Evolutionary conservation across 1,140 invertebrate species (phyloP).

Genomic region (Seison nebaliae): DNA sequence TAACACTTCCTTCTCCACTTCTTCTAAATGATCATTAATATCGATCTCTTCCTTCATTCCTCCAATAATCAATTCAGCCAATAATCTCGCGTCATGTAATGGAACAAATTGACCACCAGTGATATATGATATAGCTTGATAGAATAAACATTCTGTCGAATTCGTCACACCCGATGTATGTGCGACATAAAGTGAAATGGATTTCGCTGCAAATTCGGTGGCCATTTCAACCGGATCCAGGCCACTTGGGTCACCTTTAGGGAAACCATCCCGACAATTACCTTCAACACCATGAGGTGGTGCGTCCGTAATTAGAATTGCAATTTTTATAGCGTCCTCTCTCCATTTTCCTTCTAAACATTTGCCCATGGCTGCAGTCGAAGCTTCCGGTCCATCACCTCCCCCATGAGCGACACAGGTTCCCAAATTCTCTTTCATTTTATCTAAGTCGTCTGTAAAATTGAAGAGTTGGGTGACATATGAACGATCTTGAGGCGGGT

Average conservation of each 20-base stretch:
- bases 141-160: slow-evolving; percentile 4
- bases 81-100: not conserved
- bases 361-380: slow-evolving; percentile 1
- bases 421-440: not conserved
- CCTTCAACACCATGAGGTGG: slow-evolving; percentile 8
- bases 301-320: slow-evolving; percentile 9
- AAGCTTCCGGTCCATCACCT: slow-evolving; percentile 6
- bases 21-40: slow-evolving; percentile 18
- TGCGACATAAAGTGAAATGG: slow-evolving; percentile 5
- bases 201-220: slow-evolving; percentile 1
- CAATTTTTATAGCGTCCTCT: slow-evolving; percentile 7
- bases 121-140: slow-evolving; percentile 1
- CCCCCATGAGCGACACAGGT: not conserved
- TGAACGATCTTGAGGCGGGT: slow-evolving; percentile 5
- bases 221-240: slow-evolving; percentile 12
- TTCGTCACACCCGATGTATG: slow-evolving; percentile 4
- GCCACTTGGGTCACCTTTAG: slow-evolving; percentile 5
- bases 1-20: slow-evolving; percentile 16
- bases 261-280: slow-evolving; percentile 2
- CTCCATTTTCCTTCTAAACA: slow-evolving; percentile 14
- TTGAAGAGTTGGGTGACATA: slow-evolving; percentile 3
- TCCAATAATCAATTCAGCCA: slow-evolving; percentile 5
- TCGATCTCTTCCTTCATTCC: slow-evolving; percentile 13
- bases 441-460: slow-evolving; percentile 7
- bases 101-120: slow-evolving; percentile 12